Evolutionary conservation across 2,113 vertebrate genomes (phyloP).

Genomic region (Hypocryptadius cinnamomeus): DNA sequence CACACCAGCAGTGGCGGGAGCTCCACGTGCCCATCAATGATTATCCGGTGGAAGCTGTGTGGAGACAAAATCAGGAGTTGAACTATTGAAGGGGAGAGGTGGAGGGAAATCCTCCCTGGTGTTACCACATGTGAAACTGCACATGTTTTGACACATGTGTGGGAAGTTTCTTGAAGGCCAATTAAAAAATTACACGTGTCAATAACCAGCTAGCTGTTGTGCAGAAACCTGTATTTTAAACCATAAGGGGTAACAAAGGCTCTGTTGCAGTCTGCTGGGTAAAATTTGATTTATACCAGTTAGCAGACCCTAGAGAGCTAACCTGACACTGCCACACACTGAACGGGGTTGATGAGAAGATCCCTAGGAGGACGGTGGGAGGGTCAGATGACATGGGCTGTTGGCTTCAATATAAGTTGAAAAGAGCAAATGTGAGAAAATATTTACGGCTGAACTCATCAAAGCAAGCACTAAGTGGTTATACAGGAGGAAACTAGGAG

Average conservation of each 20-base stretch:
- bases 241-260: background rate
- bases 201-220: background rate
- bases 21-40: fast-evolving
- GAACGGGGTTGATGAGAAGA: fast-evolving
- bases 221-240: background rate
- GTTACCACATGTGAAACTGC: background rate
- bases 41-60: background rate
- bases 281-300: background rate
- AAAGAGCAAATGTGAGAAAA: background rate
- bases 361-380: background rate
- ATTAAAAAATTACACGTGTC: background rate
- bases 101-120: fast-evolving
- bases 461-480: background rate
- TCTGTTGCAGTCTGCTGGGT: background rate
- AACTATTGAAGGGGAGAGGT: background rate
- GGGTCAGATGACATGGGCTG: background rate
- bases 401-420: background rate
- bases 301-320: background rate
- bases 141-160: background rate
- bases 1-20: fast-evolving
- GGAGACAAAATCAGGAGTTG: background rate
- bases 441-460: background rate
- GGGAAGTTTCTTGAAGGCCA: background rate
- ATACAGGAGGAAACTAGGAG: background rate
- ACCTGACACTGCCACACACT: background rate